Evolutionary conservation across 2,888 invertebrate species (phyloP).

Genomic region (Polylopha cassiicola): DNA sequence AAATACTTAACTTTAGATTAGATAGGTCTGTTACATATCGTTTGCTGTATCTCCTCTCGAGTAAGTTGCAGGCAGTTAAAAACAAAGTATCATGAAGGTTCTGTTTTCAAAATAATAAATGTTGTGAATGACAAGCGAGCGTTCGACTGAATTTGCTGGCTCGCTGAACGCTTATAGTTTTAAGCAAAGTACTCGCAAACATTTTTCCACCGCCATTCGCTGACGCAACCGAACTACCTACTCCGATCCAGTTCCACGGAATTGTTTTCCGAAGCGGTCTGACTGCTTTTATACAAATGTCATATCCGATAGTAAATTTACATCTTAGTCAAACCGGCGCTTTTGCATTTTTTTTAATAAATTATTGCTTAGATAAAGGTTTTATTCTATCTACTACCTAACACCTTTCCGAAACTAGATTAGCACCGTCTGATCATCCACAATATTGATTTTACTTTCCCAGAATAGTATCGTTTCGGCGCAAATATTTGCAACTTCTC

Average conservation of each 20-base stretch:
- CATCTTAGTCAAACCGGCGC: slow-evolving; percentile 19
- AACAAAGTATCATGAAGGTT: too few species aligned
- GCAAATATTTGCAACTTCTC: too few species aligned
- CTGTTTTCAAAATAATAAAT: too few species aligned
- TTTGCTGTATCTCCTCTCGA: too few species aligned
- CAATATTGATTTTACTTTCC: too few species aligned
- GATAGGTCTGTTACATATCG: too few species aligned
- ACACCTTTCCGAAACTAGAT: too few species aligned
- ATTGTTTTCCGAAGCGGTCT: slow-evolving; percentile 38
- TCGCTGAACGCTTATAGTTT: slow-evolving; percentile 27
- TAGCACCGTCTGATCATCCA: too few species aligned
- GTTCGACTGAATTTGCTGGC: slow-evolving; percentile 5
- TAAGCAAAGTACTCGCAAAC: slow-evolving; percentile 22
- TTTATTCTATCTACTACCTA: too few species aligned
- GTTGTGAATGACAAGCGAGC: background rate
- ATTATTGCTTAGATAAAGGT: background rate
- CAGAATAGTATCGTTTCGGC: too few species aligned
- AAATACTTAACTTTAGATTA: too few species aligned
- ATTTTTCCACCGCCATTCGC: slow-evolving; percentile 29
- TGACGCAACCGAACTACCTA: slow-evolving; percentile 38
- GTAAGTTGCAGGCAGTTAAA: too few species aligned
- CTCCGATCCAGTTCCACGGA: slow-evolving; percentile 31
- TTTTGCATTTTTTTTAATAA: slow-evolving; percentile 23
- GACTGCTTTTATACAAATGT: slow-evolving; percentile 30
- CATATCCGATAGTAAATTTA: slow-evolving; percentile 29